Evolutionary conservation across 37 sponge, comb jelly and placozoan genomes (phyloP).

Genomic region (Beroe ovata): DNA sequence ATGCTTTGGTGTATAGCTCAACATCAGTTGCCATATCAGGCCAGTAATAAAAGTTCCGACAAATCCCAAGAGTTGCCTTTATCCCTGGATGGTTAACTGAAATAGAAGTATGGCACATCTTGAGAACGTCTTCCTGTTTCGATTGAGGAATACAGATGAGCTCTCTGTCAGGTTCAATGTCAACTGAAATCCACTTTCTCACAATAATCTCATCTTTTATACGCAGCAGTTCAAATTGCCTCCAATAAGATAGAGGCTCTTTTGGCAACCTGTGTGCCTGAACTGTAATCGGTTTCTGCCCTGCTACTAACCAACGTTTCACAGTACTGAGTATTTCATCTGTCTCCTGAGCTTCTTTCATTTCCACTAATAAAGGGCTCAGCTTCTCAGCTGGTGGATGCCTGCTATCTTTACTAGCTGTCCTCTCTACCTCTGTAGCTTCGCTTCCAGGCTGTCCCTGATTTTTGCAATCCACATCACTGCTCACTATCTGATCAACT

Average conservation of each 20-base stretch:
- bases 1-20: not conserved
- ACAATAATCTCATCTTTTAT: not conserved
- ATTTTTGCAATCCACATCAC: too few species aligned
- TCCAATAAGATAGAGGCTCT: not conserved
- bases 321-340: not conserved
- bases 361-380: too few species aligned
- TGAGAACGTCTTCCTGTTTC: not conserved
- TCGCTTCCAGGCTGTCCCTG: too few species aligned
- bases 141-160: not conserved
- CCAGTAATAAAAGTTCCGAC: not conserved
- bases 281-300: not conserved
- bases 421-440: too few species aligned
- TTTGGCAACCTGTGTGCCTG: not conserved
- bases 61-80: not conserved
- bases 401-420: too few species aligned
- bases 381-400: too few species aligned
- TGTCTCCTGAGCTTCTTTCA: not conserved
- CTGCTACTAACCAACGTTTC: not conserved
- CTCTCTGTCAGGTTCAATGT: not conserved
- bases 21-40: not conserved
- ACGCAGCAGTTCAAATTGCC: not conserved
- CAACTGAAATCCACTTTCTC: not conserved
- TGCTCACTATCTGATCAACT: too few species aligned
- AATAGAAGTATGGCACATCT: not conserved
- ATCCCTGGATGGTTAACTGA: not conserved